Percentiles rank a stretch among this genome's conserved stretches.
phyloP scores from a whole-genome alignment of 2,797 vertebrate genomes.

The Cygnus olor region DNA sequence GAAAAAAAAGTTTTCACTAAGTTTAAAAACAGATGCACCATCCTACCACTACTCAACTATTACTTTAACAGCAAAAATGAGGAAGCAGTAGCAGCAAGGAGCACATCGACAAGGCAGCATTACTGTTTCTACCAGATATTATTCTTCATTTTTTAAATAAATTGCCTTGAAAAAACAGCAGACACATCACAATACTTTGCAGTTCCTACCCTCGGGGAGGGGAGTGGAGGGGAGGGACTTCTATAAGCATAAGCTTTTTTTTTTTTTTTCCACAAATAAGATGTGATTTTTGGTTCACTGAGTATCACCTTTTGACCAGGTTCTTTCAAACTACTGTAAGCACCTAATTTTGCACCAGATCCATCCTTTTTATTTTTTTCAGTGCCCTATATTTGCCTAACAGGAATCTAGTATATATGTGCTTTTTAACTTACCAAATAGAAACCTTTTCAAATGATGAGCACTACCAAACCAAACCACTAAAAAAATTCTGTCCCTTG shows the following conservation, averaged over 20 bases:
- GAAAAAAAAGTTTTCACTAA: neutral
- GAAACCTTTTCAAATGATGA: neutral
- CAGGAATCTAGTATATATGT: neutral
- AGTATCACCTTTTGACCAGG: neutral
- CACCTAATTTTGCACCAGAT: neutral
- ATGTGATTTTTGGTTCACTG: neutral
- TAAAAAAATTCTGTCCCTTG: neutral
- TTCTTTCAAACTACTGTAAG: neutral
- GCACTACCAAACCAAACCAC: neutral
- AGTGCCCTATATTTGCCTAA: neutral
- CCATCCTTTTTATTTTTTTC: neutral
- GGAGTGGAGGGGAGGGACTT: neutral
- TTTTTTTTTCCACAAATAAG: neutral
- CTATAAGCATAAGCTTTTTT: neutral
- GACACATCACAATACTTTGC: neutral
- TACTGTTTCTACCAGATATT: neutral
- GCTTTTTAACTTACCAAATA: neutral
- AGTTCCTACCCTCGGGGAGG: neutral
- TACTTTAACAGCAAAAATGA: neutral
- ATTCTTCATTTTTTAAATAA: neutral
- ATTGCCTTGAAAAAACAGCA: neutral
- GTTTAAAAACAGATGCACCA: neutral
- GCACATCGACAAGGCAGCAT: neutral
- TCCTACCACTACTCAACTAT: neutral
- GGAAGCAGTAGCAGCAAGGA: neutral